Evolutionary conservation across 2,888 invertebrate genomes (phyloP), one percentile per base, ranked within the genome.

Genomic region (Trissolcus japonicus): DNA sequence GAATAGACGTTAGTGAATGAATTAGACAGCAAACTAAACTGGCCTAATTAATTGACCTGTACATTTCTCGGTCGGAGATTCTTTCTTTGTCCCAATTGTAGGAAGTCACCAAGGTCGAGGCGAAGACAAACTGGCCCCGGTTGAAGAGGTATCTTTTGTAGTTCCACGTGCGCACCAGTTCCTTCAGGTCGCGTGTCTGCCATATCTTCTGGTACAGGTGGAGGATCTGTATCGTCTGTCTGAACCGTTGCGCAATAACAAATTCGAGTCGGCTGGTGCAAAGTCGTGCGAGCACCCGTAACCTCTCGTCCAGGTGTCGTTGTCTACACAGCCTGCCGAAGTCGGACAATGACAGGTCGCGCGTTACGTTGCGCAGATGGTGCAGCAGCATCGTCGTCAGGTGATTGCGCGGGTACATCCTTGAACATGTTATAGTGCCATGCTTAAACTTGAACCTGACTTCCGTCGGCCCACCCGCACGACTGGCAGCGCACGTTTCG

Each of bases 51-150:
- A 61, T 51, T 16, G 55, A 92, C 85, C 90, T 87, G 71, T 90
- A 89, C 50, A 93, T 89, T 79, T 93, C 92, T 0, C 90, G 86
- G 62, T 92, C 90, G 0, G 90, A 82, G 81, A 94, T 92, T 60
- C 92, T 90, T 78, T 93, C 91, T 13, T 88, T 88, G 13, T 92
- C 91, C 94, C 94, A 94, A 82, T 93, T 92, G 81, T 91, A 93
- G 1, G 90, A 86, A 0, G 91, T 88, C 6, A 91, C 86, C 6
- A 92, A 91, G 0, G 91, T 89, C 0, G 92, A 91, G 72, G 92
- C 90, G 0, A 93, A 81, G 60, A 93, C 82, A 54, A 93, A 87
- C n/a, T 92, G 91, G 60, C 89, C 90, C 0, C 92, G 89, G 67
- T 90, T 91, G 21, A 89, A 90, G 6, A 4, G 13, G 9, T 90